Base-by-base conservation (phyloP, 2,888 invertebrate genomes). In the Aplocera efformata region DNA sequence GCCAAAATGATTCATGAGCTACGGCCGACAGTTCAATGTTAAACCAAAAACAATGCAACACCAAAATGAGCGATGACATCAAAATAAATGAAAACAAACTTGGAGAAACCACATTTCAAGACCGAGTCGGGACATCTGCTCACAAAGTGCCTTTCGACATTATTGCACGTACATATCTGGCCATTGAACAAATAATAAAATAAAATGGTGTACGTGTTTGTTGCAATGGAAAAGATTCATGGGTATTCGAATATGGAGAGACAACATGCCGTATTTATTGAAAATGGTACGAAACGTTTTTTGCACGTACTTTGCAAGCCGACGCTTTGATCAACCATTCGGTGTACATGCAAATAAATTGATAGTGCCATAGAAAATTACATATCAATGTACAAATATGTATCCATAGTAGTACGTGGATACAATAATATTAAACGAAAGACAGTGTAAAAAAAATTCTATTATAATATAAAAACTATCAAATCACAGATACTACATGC, bases 1-100 rank as follows among this genome's bases (percentile, higher is more conserved):
- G 35, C 21, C 10, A 28, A 45, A 38, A 48, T 54, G 50, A 56
- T 50, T 56, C 53, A 56, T 42, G 45, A 40, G 34, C 39, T 35
- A 36, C 13, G 35, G 26, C 41, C 25, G 37, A 29, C 37, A 36
- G 32, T 49, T 48, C 56, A 56, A 54, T 52, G 56, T 38, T 48
- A 50, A 42, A 50, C 20, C 29, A 43, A 45, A n/a, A 49, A 52
- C 52, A 52, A 52, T 52, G 17, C 48, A 29, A 30, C 29, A 32
- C 48, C 46, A 48, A 49, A 52, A 42, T 41, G 37, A 52, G 44
- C 42, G 54, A 42, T 55, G 54, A 55, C 54, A 52, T 55, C 52
- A 52, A 52, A 48, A 40, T 24, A 38, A 45, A 45, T 45, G 33
- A 42, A 48, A 46, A 46, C 41, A 39, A 41, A 50, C 41, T 45